Base-by-base conservation (phyloP, 2,113 vertebrate genomes). In the Lipophrys pholis region DNA sequence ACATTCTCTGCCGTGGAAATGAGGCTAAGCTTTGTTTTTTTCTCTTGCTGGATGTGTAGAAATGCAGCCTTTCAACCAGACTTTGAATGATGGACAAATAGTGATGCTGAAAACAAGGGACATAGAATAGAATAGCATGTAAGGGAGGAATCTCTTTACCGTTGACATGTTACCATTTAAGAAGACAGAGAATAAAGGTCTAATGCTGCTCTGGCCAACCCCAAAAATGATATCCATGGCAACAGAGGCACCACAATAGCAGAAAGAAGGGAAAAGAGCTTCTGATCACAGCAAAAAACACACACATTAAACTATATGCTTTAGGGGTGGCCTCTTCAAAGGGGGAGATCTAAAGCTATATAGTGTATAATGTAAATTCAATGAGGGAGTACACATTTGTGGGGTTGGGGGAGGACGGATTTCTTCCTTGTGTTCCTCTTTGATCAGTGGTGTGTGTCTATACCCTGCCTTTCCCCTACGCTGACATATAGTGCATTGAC, bases 141-240 rank as follows among this genome's bases (percentile, higher is more conserved):
- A 63, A n/a, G 21, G 5, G 53, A 17, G 54, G 58, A 57, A 61
- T 51, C 49, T 53, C 17, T 54, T 60, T 3, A 65, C 67, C 54
- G 11, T 9, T 8, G 48, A 58, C 57, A 59, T 0, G 3, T 4
- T 69, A 62, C 50, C 6, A 1, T 54, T 73, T 15, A 65, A 39
- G 10, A 40, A 30, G 35, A 71, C 39, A 51, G 30, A 46, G 12
- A n/a, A 46, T 16, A 21, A 21, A 62, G 76, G 46, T 36, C 61
- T 21, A 60, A 55, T 15, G 14, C 54, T 6, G 11, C 52, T 63
- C 56, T 5, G 36, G 45, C 49, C 69, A 1, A 79, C 58, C 54
- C 72, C 52, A 71, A 40, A 78, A 86, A 68, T 63, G 30, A 89
- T 88, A 90, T 83, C 88, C 84, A 92, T 91, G 80, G 91, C 90